Base-by-base conservation (phyloP, 2,888 invertebrate species). In the Drosophila dives region DNA sequence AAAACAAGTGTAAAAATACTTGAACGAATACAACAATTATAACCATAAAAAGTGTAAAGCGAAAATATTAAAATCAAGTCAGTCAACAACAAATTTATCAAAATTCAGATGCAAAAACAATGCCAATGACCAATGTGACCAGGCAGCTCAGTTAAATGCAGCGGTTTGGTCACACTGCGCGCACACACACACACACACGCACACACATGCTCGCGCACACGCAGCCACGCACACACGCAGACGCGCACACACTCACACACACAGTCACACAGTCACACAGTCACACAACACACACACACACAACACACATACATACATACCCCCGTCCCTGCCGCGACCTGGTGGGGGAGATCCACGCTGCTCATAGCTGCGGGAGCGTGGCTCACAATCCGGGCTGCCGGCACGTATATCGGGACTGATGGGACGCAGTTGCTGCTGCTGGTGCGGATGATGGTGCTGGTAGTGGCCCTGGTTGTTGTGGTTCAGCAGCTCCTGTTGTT, bases 341-440 rank as follows among this genome's bases (percentile, higher is more conserved):
- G 74, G 29, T 68, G 91, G 87, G 15, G 79, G 56, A 12, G 84
- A 72, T 50, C 74, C 78, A 72, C 94, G 94, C 87, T 95, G 95
- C 82, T 96, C 96, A 81, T 95, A 95, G 83, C 95, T 95, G 64
- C 95, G 94, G n/a, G 95, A 94, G 60, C 95, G 93, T 17, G 95
- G 95, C 85, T 95, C 95, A 26, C 92, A 92, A 73, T 94, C 94
- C 0, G 94, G 94, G 89, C 94, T 94, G 26, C 77, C 81, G 8
- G 81, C 65, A 20, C 84, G 70, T 0, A 88, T 83, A 71, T 93
- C 92, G 0, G 94, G 94, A 86, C 94, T 94, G 3, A 93, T 88
- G 2, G 94, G 92, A 23, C 94, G 87, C 23, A 80, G 92, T 5
- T 91, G 78, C 5, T 78, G 75, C 2, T 75, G 72, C 11, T 55